Evolutionary conservation across 1,140 invertebrate species (phyloP), one percentile per base, ranked within the genome.

Genomic region (Anoplophora glabripennis): DNA sequence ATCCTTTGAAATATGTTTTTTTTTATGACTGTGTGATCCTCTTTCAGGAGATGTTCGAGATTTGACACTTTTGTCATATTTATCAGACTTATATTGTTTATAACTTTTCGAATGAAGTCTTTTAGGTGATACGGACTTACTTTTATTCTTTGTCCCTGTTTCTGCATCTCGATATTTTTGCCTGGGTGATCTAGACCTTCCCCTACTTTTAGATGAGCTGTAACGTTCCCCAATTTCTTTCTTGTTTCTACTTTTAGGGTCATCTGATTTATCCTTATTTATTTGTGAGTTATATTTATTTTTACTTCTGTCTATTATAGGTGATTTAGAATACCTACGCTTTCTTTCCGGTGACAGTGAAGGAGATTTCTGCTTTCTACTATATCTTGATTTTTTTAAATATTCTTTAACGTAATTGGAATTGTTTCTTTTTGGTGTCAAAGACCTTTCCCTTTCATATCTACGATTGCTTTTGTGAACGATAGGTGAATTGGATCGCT

Each of bases 231-330:
- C 37, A 36, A n/a, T 28, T n/a, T 21, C 9, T 14, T 21, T n/a
- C n/a, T n/a, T 12, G 21, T 35, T 7, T 12, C 41, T 11, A 15
- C 54, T 21, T n/a, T 48, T 33, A 7, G 35, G 18, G 7, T 48
- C 53, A 10, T 35, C 53, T 17, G 35, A 5, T 4, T 38, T 28
- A 51, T 59, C 45, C 18, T 36, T 34, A 46, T 59, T 47, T 58
- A n/a, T 57, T 42, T 3, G 37, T 36, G 9, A 17, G 7, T 47
- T 12, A 8, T 64, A 63, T 21, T 67, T 57, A 14, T 63, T 61
- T 52, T 40, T 42, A 37, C 17, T 21, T 46, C 33, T 51, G n/a
- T 28, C 59, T 64, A 36, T 63, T 51, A 28, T 28, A 5, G 21
- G 21, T n/a, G n/a, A n/a, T n/a, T n/a, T n/a, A 28, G 21, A 28